Conservation (phyloP, 2,797 vertebrate genomes). For the Pelobates cultripes region DNA sequence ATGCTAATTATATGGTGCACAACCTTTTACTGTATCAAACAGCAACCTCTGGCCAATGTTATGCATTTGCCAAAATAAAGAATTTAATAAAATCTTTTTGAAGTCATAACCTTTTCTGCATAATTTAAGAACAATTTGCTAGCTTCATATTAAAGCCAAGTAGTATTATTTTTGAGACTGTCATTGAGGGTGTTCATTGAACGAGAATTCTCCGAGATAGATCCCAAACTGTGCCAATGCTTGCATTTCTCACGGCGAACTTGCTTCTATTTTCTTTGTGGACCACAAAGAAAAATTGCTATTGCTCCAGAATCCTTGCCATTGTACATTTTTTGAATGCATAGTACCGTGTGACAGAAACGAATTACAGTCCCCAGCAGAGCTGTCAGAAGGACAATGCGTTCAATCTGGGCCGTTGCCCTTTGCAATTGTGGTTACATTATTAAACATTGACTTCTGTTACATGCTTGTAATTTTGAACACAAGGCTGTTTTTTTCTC, state of each 20-base stretch:
- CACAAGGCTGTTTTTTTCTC: conserved; percentile 29
- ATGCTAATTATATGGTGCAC: too few species aligned
- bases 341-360: conserved; percentile 55
- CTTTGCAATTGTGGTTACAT: background rate
- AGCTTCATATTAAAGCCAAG: background rate
- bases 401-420: background rate
- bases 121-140: background rate
- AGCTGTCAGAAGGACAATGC: conserved; percentile 5
- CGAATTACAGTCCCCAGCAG: conserved; percentile 50
- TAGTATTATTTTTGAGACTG: conserved; percentile 20
- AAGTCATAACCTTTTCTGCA: background rate
- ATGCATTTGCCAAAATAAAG: background rate
- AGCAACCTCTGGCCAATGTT: background rate
- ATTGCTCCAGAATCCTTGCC: conserved; percentile 41
- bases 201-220: background rate
- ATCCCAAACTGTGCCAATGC: conserved; percentile 14
- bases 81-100: background rate
- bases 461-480: background rate
- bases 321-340: conserved; percentile 52
- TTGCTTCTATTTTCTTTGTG: conserved; percentile 29
- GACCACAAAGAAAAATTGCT: conserved; percentile 23
- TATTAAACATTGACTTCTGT: conserved; percentile 35
- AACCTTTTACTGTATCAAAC: background rate
- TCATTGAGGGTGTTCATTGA: background rate
- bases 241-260: conserved; percentile 27